Conservation (phyloP, 2,888 invertebrate genomes). For the Limnephilus auricula region DNA sequence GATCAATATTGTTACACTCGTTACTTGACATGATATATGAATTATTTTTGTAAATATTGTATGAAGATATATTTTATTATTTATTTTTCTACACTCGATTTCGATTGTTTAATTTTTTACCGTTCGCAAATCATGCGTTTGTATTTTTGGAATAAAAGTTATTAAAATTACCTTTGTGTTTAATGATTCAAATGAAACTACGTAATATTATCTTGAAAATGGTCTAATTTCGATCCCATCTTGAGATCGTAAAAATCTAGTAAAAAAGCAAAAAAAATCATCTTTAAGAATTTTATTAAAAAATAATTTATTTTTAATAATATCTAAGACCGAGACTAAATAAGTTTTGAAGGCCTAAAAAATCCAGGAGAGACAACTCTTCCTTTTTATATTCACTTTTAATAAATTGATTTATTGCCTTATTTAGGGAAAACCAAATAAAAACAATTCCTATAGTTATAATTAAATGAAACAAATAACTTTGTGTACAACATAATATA, state of each 20-base stretch:
- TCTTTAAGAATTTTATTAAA: neutral
- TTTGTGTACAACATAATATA: too few species aligned
- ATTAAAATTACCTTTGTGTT: neutral
- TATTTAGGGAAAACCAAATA: neutral
- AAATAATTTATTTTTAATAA: neutral
- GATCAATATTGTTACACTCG: constrained; percentile 37
- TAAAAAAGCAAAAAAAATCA: neutral
- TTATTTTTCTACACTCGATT: constrained; percentile 35
- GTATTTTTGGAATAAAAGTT: constrained; percentile 42
- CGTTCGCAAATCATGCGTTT: neutral
- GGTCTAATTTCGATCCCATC: neutral
- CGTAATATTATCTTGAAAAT: neutral
- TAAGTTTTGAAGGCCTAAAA: neutral
- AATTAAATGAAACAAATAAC: too few species aligned
- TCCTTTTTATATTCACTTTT: neutral
- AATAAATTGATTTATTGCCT: neutral
- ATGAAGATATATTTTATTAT: constrained; percentile 28
- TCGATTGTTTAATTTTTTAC: constrained; percentile 38
- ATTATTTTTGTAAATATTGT: constrained; percentile 26
- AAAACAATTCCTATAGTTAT: neutral
- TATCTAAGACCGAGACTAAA: too few species aligned
- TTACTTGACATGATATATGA: constrained; percentile 25
- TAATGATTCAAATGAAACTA: too few species aligned
- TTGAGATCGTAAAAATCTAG: neutral
- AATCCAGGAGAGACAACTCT: neutral